Evolutionary conservation across 2,113 vertebrate species (phyloP).

Genomic region (Fukomys damarensis): DNA sequence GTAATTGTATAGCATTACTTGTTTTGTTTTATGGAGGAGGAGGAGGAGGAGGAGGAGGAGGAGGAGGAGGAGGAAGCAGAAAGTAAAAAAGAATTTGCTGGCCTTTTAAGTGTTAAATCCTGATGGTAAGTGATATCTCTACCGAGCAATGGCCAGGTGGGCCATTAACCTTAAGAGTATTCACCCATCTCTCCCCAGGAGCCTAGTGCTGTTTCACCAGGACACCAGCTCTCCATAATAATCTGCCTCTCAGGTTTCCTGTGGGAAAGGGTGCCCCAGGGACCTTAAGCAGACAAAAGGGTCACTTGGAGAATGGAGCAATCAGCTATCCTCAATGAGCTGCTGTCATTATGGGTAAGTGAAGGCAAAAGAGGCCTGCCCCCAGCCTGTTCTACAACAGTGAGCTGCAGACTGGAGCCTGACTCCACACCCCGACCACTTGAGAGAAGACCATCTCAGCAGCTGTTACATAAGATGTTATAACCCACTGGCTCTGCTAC

Average conservation of each 20-base stretch:
- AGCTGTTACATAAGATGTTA: not conserved
- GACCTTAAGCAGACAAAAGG: conserved; percentile 15
- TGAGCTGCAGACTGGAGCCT: not conserved
- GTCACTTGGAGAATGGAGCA: conserved; percentile 33
- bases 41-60: too few relatives aligned
- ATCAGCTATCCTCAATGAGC: not conserved
- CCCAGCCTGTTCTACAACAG: not conserved
- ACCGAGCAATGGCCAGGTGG: too few relatives aligned
- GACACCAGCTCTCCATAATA: not conserved
- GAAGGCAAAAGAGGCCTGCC: not conserved
- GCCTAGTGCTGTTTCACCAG: not conserved
- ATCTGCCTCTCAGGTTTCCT: not conserved
- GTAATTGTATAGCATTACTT: not conserved
- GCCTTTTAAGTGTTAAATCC: not conserved
- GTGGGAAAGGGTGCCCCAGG: not conserved
- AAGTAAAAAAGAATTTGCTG: not conserved
- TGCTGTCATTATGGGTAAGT: not conserved
- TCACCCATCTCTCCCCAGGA: not conserved
- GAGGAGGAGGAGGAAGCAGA: not conserved
- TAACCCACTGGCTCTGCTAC: not conserved
- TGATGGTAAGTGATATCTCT: not conserved
- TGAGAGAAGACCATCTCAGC: not conserved
- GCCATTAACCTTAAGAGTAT: not conserved
- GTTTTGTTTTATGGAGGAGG: not conserved
- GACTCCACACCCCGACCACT: not conserved